Evolutionary conservation across 2,888 invertebrate genomes (phyloP).

Genomic region (Scrobipalpa atriplicella): DNA sequence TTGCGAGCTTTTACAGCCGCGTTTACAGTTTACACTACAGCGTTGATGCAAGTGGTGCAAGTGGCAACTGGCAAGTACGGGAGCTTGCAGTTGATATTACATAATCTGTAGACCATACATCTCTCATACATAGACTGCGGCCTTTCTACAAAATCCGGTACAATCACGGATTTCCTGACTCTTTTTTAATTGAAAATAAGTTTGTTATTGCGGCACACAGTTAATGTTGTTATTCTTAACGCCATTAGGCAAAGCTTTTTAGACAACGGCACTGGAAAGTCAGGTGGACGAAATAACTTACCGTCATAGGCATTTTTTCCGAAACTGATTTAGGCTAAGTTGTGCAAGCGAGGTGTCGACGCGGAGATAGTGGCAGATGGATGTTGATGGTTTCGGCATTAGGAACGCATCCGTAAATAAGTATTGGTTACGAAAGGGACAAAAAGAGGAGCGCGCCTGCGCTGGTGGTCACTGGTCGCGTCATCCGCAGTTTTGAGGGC

Average conservation of each 20-base stretch:
- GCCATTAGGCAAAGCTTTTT: constrained; percentile 37
- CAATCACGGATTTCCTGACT: too few species aligned
- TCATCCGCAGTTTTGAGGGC: constrained; percentile 38
- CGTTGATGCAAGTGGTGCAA: too few species aligned
- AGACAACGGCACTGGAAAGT: constrained; percentile 37
- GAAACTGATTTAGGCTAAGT: constrained; percentile 53
- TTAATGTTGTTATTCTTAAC: too few species aligned
- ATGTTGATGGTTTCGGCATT: constrained; percentile 48
- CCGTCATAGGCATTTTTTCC: constrained; percentile 59
- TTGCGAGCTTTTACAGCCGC: too few species aligned
- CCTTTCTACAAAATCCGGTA: too few species aligned
- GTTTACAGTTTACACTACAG: too few species aligned
- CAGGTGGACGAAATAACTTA: constrained; percentile 49
- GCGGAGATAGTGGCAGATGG: constrained; percentile 55
- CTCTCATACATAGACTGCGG: too few species aligned
- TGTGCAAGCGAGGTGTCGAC: constrained; percentile 65
- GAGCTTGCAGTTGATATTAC: too few species aligned
- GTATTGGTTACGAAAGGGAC: constrained; percentile 17
- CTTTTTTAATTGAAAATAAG: too few species aligned
- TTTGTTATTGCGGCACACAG: too few species aligned
- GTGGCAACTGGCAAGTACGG: too few species aligned
- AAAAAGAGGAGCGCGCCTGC: constrained; percentile 21
- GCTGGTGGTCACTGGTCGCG: not conserved
- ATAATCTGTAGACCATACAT: too few species aligned
- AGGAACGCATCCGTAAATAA: constrained; percentile 13